phyloP scores from a whole-genome alignment of 2,888 invertebrate species.

The Drosophila anceps region DNA sequence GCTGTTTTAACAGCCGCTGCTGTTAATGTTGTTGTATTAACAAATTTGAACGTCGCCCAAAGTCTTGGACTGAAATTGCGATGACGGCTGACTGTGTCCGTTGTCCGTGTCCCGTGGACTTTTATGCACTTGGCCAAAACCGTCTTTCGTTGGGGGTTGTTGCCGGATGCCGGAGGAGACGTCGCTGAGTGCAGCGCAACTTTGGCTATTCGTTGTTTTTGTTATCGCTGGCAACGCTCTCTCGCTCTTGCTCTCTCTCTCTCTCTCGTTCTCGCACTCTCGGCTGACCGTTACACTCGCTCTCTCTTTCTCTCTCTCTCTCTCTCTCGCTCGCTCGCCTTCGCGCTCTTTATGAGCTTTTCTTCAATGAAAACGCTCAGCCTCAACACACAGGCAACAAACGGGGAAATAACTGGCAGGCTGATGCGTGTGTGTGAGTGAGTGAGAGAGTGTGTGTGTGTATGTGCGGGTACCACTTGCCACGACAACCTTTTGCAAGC shows the following conservation, averaged over 20 bases:
- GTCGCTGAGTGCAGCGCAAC: conserved; percentile 65
- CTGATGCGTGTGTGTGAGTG: conserved; percentile 29
- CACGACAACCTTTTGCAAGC: conserved; percentile 72
- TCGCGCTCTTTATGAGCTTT: conserved; percentile 40
- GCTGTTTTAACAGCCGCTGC: conserved; percentile 30
- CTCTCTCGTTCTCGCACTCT: conserved; percentile 1
- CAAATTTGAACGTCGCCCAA: conserved; percentile 43
- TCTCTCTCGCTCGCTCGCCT: conserved; percentile 13
- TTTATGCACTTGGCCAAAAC: conserved; percentile 68
- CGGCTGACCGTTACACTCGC: conserved; percentile 8
- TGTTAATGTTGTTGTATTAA: conserved; percentile 43
- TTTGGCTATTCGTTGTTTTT: conserved; percentile 74
- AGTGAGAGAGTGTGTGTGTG: conserved; percentile 37
- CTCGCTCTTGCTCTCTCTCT: conserved; percentile 16
- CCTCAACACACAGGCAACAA: conserved; percentile 43
- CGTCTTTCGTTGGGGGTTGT: conserved; percentile 42
- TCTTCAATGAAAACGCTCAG: conserved; percentile 75
- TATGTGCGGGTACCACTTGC: conserved; percentile 71
- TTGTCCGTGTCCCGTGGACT: conserved; percentile 41
- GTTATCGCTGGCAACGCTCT: conserved; percentile 64
- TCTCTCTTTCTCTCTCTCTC: conserved; percentile 9
- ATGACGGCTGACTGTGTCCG: conserved; percentile 41
- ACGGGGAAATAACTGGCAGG: conserved; percentile 44
- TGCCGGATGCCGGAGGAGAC: conserved; percentile 30
- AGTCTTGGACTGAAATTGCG: conserved; percentile 42